A percentile compares a stretch with the other conserved stretches of the same genome.
Conservation (phyloP, 2,888 invertebrate genomes). For the Apomyelois bistriatella region DNA sequence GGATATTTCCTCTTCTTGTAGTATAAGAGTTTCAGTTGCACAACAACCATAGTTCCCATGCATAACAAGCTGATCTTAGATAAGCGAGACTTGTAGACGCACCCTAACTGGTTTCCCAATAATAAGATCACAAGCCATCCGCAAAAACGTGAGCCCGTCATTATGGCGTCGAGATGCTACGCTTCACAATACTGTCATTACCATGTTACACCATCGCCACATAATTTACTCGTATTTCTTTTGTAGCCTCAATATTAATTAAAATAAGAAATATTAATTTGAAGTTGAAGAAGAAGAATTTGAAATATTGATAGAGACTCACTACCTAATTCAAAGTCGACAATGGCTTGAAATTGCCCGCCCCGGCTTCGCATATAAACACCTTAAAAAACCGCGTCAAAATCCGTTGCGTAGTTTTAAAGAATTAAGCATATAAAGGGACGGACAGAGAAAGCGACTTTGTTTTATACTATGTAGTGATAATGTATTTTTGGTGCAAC, state of each 20-base stretch:
- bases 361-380: too few species aligned
- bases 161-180: slow-evolving; percentile 54
- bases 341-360: too few species aligned
- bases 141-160: slow-evolving; percentile 72
- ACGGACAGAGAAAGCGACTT: too few species aligned
- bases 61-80: slow-evolving; percentile 68
- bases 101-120: slow-evolving; percentile 63
- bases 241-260: slow-evolving; percentile 31
- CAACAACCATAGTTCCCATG: slow-evolving; percentile 68
- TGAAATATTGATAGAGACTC: background rate
- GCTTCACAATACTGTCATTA: slow-evolving; percentile 66
- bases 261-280: background rate
- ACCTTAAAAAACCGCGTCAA: too few species aligned
- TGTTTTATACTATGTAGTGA: too few species aligned
- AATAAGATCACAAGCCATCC: slow-evolving; percentile 60
- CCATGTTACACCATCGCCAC: slow-evolving; percentile 53
- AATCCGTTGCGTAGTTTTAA: too few species aligned
- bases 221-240: slow-evolving; percentile 32
- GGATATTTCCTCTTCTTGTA: background rate
- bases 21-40: slow-evolving; percentile 35
- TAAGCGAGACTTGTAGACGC: slow-evolving; percentile 57
- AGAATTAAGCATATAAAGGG: too few species aligned
- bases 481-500: too few species aligned
- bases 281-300: background rate
- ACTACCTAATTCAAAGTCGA: background rate